A percentile compares a stretch with the other conserved stretches of the same genome.
phyloP scores from a whole-genome alignment of 2,797 vertebrate genomes.

The Alca torda region DNA sequence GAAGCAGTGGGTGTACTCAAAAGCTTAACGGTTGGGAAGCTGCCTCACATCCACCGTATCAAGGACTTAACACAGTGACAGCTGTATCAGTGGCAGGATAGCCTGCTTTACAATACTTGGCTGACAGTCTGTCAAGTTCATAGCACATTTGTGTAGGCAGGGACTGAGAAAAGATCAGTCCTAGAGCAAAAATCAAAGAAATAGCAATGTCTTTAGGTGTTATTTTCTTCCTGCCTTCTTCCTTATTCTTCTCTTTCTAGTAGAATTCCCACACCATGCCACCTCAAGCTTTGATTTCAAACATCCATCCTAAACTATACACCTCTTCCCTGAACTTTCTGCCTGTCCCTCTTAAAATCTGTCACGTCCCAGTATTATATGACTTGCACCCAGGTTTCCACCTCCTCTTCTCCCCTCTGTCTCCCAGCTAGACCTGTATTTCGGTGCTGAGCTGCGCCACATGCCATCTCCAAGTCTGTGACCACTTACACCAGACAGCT shows the following conservation, averaged over 20 bases:
- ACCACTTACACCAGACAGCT: background rate
- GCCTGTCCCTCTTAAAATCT: background rate
- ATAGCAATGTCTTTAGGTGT: background rate
- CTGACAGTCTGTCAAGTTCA: constrained; percentile 47
- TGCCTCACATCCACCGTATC: constrained; percentile 5
- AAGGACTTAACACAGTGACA: background rate
- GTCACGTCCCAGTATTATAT: background rate
- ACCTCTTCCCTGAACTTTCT: background rate
- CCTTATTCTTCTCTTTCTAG: background rate
- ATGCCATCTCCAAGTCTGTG: background rate
- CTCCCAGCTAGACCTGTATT: background rate
- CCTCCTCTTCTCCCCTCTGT: background rate
- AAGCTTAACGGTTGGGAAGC: background rate
- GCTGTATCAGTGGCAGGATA: constrained; percentile 28
- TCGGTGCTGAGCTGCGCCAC: background rate
- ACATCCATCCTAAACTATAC: background rate
- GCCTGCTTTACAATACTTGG: constrained; percentile 3
- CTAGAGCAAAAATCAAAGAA: constrained; percentile 36
- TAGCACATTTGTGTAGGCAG: constrained; percentile 15
- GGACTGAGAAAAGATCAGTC: constrained; percentile 48
- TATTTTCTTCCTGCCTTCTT: background rate
- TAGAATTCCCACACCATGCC: background rate
- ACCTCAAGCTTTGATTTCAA: background rate
- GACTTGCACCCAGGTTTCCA: background rate
- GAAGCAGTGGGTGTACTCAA: background rate